Evolutionary conservation across 2,797 vertebrate genomes (phyloP).

Genomic region (Platyrinchus mystaceus): DNA sequence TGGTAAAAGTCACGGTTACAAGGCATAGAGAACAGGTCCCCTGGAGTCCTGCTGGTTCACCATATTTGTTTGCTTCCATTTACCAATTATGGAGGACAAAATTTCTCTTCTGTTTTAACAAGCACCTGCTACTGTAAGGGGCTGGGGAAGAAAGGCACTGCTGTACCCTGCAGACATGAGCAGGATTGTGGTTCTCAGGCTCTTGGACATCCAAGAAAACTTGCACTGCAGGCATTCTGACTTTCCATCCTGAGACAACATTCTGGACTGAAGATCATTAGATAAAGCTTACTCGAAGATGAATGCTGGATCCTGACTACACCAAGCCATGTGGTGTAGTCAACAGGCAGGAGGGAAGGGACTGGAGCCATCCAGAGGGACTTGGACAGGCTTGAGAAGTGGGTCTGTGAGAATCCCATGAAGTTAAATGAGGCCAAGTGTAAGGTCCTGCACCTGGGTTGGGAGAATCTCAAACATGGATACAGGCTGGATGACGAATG

Average conservation of each 20-base stretch:
- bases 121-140: neutral
- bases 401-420: no score
- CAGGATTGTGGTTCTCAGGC: neutral
- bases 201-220: neutral
- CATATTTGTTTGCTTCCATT: neutral
- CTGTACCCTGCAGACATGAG: neutral
- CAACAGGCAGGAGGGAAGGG: neutral
- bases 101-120: neutral
- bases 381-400: neutral
- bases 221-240: neutral
- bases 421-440: neutral
- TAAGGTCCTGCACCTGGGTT: neutral
- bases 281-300: neutral
- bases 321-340: neutral
- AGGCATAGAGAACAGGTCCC: neutral
- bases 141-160: neutral
- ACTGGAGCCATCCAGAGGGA: neutral
- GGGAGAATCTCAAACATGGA: neutral
- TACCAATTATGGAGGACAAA: neutral
- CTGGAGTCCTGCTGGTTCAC: neutral
- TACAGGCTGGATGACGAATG: neutral
- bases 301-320: neutral
- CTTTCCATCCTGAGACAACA: neutral
- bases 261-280: neutral
- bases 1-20: neutral